Percentiles rank a stretch among this genome's conserved stretches.
These are phyloP conservation scores for Amiota minor DNA, from an alignment of 2,888 invertebrate genomes.

Conservation along the genomic window DNA sequence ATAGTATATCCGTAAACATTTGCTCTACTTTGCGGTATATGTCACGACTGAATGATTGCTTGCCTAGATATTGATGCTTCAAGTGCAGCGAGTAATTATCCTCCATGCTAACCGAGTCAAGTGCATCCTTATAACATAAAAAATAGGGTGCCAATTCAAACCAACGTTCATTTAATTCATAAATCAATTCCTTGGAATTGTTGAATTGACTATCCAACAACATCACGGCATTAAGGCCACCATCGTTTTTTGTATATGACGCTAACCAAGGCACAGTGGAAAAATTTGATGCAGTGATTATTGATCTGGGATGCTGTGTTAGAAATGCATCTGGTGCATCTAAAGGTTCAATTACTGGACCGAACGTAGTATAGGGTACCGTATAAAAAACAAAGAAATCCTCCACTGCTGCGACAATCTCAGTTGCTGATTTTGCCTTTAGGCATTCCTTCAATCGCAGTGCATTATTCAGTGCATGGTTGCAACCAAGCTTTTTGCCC, in stretches of 20 bases:
- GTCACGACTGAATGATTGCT: constrained; percentile 71
- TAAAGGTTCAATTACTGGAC: constrained; percentile 79
- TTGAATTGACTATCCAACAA: constrained; percentile 57
- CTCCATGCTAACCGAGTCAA: constrained; percentile 73
- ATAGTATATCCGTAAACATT: constrained; percentile 80
- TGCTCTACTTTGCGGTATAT: constrained; percentile 72
- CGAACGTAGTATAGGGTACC: constrained; percentile 82
- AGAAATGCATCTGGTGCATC: constrained; percentile 77
- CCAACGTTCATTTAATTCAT: constrained; percentile 76
- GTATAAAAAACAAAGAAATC: constrained; percentile 75
- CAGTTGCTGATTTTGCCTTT: constrained; percentile 77
- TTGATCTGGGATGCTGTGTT: constrained; percentile 78
- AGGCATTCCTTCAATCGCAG: constrained; percentile 79
- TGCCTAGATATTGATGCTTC: constrained; percentile 49
- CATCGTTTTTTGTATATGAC: constrained; percentile 81
- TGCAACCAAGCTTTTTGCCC: constrained; percentile 79
- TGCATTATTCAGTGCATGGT: constrained; percentile 72
- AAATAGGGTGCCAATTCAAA: constrained; percentile 76
- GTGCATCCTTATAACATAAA: constrained; percentile 78
- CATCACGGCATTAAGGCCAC: constrained; percentile 79
- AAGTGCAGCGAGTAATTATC: constrained; percentile 48
- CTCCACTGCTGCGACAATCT: constrained; percentile 76
- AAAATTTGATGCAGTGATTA: constrained; percentile 77
- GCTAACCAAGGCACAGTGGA: constrained; percentile 82
- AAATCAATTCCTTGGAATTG: constrained; percentile 72